Evolutionary conservation across 2,113 vertebrate genomes (phyloP).

Genomic region (Pyxicephalus adspersus): DNA sequence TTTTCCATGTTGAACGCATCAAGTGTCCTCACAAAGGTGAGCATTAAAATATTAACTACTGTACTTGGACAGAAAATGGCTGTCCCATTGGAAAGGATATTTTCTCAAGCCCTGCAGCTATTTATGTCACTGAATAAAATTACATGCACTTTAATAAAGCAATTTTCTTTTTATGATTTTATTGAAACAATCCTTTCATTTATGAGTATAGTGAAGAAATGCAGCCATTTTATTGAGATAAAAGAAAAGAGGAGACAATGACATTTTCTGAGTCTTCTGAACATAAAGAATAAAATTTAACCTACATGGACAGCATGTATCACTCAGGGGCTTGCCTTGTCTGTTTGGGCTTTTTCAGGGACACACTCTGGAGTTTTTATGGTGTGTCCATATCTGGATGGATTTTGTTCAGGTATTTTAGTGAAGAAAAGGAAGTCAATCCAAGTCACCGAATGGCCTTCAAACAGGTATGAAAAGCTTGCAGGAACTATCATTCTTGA

Average conservation of each 20-base stretch:
- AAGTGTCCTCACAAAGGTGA: constrained; percentile 39
- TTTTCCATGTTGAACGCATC: constrained; percentile 9
- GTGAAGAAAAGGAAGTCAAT: no score
- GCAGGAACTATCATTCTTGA: no score
- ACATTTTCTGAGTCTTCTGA: not conserved
- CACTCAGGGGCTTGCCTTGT: no score
- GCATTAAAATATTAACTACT: constrained; percentile 11
- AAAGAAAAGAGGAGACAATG: constrained; percentile 18
- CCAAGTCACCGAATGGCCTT: no score
- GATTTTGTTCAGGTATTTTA: no score
- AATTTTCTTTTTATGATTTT: constrained; percentile 52
- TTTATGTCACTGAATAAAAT: constrained; percentile 44
- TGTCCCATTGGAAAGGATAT: constrained; percentile 30
- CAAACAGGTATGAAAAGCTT: no score
- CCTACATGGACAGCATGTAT: no score
- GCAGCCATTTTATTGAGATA: constrained; percentile 15
- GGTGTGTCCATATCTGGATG: no score
- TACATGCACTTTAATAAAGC: constrained; percentile 39
- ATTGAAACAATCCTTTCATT: constrained; percentile 47
- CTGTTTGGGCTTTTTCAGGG: no score
- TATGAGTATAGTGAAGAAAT: constrained; percentile 22
- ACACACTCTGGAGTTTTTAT: no score
- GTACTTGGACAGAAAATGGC: constrained; percentile 21
- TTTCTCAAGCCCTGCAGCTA: constrained; percentile 6
- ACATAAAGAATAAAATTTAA: no score